Evolutionary conservation across 2,888 invertebrate genomes (phyloP).

Genomic region (Creontiades dilutus): DNA sequence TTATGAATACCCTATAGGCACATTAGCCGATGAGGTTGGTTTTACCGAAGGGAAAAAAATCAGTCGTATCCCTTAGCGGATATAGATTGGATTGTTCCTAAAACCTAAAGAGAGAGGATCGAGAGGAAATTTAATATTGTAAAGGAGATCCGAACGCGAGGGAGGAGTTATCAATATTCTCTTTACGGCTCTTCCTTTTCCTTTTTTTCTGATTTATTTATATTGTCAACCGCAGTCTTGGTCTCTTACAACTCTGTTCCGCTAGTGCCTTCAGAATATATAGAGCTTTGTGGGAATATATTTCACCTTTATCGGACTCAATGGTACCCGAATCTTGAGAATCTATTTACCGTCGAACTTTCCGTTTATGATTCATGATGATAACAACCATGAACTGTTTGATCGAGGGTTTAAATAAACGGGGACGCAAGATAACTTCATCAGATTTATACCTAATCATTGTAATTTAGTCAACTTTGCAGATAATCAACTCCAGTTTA

Average conservation of each 20-base stretch:
- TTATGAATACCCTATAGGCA: conserved; percentile 66
- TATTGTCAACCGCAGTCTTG: conserved; percentile 57
- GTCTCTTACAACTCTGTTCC: conserved; percentile 47
- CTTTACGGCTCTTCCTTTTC: not conserved
- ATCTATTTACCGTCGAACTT: not conserved
- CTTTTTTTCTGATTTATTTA: conserved; percentile 59
- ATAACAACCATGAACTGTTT: not conserved
- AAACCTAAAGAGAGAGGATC: conserved; percentile 26
- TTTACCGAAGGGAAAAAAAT: conserved; percentile 34
- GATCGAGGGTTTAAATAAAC: not conserved
- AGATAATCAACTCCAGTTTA: too few species aligned
- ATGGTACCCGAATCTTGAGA: not conserved
- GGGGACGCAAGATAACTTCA: too few species aligned
- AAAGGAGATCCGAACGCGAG: conserved; percentile 53
- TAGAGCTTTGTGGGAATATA: not conserved
- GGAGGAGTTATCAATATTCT: conserved; percentile 64
- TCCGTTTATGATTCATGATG: not conserved
- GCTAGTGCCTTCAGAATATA: conserved; percentile 18
- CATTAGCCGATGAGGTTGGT: conserved; percentile 70
- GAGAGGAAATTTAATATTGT: conserved; percentile 60
- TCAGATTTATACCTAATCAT: too few species aligned
- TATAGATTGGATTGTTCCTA: conserved; percentile 70
- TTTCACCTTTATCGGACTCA: conserved; percentile 1
- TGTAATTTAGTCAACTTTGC: too few species aligned
- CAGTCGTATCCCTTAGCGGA: conserved; percentile 19